Conservation (phyloP, 2,113 vertebrate species). For the Puma concolor region DNA sequence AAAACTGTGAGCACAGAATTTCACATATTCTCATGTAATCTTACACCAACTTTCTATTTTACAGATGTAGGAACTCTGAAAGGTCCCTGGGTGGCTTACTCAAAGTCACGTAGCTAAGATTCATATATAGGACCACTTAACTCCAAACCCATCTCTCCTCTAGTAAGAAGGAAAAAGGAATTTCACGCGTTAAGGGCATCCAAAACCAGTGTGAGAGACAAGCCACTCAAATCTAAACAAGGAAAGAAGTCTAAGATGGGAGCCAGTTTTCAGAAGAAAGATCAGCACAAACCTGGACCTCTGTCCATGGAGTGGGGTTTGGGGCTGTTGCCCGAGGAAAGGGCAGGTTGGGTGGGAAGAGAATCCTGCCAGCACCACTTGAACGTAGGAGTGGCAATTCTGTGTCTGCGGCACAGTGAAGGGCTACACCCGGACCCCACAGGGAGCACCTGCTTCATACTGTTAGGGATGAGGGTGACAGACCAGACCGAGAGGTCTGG, state of each 20-base stretch:
- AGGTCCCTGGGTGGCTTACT: not conserved
- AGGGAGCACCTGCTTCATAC: rapidly evolving
- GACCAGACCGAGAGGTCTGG: not conserved
- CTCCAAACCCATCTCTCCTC: not conserved
- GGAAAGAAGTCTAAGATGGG: no score
- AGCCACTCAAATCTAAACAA: not conserved
- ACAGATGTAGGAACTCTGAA: not conserved
- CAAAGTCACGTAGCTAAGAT: not conserved
- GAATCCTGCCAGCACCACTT: not conserved
- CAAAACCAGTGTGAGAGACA: not conserved
- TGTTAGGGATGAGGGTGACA: not conserved
- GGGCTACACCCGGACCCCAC: not conserved
- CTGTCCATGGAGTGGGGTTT: not conserved
- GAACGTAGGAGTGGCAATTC: not conserved
- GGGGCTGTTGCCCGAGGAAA: not conserved
- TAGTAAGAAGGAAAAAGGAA: not conserved
- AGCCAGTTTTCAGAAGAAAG: not conserved
- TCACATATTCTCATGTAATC: not conserved
- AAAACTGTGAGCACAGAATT: not conserved
- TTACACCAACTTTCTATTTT: not conserved
- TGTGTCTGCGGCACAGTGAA: not conserved
- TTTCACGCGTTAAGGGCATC: not conserved
- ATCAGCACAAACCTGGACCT: not conserved
- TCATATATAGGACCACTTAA: not conserved
- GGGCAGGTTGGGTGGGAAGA: not conserved